phyloP scores from a whole-genome alignment of 37 sponge, comb jelly and placozoan genomes.

The Chondrilla cf. caribensis region DNA sequence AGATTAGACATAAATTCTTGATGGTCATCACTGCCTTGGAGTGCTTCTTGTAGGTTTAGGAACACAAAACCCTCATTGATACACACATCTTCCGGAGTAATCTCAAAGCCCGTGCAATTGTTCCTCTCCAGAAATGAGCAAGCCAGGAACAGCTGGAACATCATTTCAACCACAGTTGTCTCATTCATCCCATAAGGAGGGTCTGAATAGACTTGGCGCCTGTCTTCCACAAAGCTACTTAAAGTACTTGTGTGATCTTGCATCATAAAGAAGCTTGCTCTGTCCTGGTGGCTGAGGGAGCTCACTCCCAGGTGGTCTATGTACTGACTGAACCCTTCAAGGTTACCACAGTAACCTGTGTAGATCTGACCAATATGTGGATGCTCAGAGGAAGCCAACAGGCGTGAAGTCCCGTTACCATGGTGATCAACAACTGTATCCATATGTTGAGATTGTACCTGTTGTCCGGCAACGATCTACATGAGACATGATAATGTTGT shows the following conservation, averaged over 20 bases:
- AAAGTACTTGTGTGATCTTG: background rate
- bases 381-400: background rate
- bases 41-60: background rate
- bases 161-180: background rate
- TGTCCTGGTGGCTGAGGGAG: background rate
- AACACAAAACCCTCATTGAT: slow-evolving; percentile 7
- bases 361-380: background rate
- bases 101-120: background rate
- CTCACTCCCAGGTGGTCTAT: background rate
- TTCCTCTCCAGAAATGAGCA: background rate
- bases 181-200: background rate
- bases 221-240: background rate
- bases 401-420: background rate
- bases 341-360: background rate
- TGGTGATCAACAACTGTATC: background rate
- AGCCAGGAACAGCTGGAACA: background rate
- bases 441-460: background rate
- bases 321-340: background rate
- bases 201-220: background rate
- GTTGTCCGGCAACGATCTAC: background rate
- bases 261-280: background rate
- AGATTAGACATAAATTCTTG: too few species aligned
- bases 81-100: background rate
- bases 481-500: too few species aligned
- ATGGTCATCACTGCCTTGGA: too few species aligned